A percentile compares a stretch with the other conserved stretches of the same genome.
Evolutionary conservation across 2,888 invertebrate genomes (phyloP).

Genomic region (Pediacus dermestoides): DNA sequence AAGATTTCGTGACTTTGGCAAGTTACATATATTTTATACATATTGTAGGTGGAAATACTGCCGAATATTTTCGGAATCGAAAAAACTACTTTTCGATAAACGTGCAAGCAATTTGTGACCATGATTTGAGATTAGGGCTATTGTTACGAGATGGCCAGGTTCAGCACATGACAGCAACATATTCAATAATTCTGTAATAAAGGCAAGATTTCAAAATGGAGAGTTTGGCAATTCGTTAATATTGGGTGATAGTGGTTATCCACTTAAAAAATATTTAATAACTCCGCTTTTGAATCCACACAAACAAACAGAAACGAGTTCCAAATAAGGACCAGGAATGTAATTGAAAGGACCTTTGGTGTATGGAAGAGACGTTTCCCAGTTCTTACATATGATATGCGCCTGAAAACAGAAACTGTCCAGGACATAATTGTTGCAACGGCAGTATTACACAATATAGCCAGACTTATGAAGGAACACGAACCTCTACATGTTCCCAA

Average conservation of each 20-base stretch:
- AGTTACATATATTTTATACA: no score
- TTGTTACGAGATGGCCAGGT: slow-evolving; percentile 32
- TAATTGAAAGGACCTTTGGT: no score
- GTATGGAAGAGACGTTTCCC: slow-evolving; percentile 30
- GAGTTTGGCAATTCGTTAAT: slow-evolving; percentile 19
- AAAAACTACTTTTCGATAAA: no score
- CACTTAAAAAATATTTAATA: slow-evolving; percentile 28
- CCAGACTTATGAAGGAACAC: slow-evolving; percentile 3
- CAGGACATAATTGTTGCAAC: slow-evolving; percentile 16
- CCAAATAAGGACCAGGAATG: slow-evolving; percentile 23
- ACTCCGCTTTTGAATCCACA: slow-evolving; percentile 17
- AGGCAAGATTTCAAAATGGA: slow-evolving; percentile 22
- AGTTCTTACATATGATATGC: slow-evolving; percentile 23
- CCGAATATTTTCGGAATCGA: no score
- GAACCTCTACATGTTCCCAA: slow-evolving; percentile 4
- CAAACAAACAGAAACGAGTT: slow-evolving; percentile 21
- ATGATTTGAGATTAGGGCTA: no score
- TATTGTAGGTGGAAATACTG: no score
- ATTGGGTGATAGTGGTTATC: slow-evolving; percentile 31
- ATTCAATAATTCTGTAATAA: slow-evolving; percentile 32
- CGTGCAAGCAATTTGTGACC: no score
- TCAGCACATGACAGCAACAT: slow-evolving; percentile 34
- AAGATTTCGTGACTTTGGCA: no score
- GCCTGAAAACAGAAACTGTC: slow-evolving; percentile 10
- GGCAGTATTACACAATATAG: slow-evolving; percentile 21